These are phyloP conservation scores for Pteronura brasiliensis DNA, from an alignment of 2,113 vertebrate species.

Conservation along the genomic window DNA sequence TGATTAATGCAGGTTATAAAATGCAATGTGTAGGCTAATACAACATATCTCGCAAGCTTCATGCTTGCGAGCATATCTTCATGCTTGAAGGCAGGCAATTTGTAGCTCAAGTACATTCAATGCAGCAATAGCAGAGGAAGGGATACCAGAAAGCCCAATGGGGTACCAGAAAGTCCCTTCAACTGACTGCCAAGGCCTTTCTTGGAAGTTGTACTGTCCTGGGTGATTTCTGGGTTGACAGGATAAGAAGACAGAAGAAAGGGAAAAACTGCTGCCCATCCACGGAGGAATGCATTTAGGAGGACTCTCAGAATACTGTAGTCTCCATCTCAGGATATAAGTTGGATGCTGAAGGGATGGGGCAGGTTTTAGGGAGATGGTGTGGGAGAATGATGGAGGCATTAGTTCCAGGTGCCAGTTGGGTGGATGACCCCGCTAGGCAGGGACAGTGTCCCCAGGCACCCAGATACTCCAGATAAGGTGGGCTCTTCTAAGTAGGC, in stretches of 20 bases:
- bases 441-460: background rate
- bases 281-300: background rate
- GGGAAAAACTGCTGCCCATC: background rate
- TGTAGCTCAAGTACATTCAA: background rate
- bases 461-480: background rate
- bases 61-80: too few relatives aligned
- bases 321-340: background rate
- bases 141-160: background rate
- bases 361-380: background rate
- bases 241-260: background rate
- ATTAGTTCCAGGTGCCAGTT: background rate
- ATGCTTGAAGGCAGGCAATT: background rate
- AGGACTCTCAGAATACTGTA: background rate
- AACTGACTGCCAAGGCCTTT: background rate
- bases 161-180: background rate
- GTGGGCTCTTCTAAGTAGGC: background rate
- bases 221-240: background rate
- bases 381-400: background rate
- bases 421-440: background rate
- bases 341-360: background rate
- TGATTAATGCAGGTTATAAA: background rate
- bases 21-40: background rate
- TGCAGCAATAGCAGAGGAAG: background rate
- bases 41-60: background rate
- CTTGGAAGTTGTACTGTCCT: background rate